These are phyloP conservation scores for Caretta caretta DNA, from an alignment of 2,113 vertebrate genomes.

Conservation along the genomic window DNA sequence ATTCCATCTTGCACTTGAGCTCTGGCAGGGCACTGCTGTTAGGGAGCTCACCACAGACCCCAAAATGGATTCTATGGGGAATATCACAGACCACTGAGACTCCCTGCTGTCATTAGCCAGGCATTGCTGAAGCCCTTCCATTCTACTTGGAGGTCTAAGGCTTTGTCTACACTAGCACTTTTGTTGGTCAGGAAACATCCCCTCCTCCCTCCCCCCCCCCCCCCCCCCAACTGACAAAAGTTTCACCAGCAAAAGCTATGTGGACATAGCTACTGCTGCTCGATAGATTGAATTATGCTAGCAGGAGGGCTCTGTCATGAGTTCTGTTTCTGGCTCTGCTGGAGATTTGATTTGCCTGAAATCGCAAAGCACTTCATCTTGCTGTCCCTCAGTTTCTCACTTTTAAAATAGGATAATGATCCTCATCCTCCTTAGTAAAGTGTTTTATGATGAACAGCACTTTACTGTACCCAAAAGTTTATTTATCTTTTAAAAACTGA, in stretches of 20 bases:
- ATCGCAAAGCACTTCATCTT: neutral
- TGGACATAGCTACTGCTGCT: too few relatives aligned
- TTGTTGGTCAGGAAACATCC: neutral
- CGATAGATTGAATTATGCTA: too few relatives aligned
- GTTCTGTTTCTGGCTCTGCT: neutral
- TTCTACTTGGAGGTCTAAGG: neutral
- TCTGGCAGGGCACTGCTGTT: neutral
- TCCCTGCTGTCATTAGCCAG: neutral
- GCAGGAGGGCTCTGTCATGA: neutral
- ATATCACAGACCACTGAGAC: neutral
- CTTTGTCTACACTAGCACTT: neutral
- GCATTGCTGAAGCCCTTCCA: neutral
- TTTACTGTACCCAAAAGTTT: neutral
- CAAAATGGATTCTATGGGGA: neutral
- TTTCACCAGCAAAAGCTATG: neutral
- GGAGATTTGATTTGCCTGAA: neutral
- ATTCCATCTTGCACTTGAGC: neutral
- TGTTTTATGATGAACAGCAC: neutral
- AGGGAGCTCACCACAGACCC: neutral
- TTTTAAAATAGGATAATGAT: neutral
- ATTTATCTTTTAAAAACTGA: neutral
- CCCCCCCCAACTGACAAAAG: too few relatives aligned
- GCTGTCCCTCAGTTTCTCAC: neutral
- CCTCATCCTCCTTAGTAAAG: neutral
- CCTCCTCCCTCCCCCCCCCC: too few relatives aligned